Evolutionary conservation across 2,113 vertebrate species (phyloP).

Genomic region (Silurus asotus): DNA sequence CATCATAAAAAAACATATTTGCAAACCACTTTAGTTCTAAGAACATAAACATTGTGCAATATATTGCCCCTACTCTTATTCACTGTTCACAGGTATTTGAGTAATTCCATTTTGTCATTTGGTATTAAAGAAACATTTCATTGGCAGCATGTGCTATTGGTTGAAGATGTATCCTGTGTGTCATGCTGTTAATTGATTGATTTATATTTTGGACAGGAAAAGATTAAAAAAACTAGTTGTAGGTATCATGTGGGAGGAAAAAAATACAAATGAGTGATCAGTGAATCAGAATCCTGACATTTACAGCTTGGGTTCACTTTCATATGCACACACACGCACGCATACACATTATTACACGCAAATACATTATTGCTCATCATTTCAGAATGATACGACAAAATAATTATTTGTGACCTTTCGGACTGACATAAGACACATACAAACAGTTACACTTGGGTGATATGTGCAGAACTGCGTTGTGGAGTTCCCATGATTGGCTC

Average conservation of each 20-base stretch:
- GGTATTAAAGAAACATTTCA: not conserved
- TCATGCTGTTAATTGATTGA: not conserved
- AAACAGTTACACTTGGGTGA: not conserved
- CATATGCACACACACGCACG: not conserved
- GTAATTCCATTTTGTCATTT: not conserved
- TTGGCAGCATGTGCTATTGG: not conserved
- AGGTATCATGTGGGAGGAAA: conserved; percentile 11
- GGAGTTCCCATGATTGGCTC: conserved; percentile 12
- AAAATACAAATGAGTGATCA: conserved; percentile 28
- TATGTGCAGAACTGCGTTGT: not conserved
- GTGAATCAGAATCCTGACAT: conserved; percentile 40
- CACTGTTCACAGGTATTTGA: not conserved
- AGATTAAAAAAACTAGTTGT: not conserved
- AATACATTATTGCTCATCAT: conserved; percentile 50
- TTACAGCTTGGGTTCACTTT: conserved; percentile 31
- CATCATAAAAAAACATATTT: too few relatives aligned
- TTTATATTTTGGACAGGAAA: not conserved
- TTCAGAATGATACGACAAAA: conserved; percentile 26
- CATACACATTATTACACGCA: not conserved
- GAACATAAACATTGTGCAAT: too few relatives aligned
- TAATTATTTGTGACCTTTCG: conserved; percentile 12
- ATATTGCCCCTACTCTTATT: too few relatives aligned
- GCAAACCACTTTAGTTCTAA: too few relatives aligned
- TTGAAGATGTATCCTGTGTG: not conserved
- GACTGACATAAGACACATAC: not conserved